Percentiles rank a stretch among this genome's conserved stretches.
Conservation (phyloP, 2,888 invertebrate genomes). For the Acleris sparsana region DNA sequence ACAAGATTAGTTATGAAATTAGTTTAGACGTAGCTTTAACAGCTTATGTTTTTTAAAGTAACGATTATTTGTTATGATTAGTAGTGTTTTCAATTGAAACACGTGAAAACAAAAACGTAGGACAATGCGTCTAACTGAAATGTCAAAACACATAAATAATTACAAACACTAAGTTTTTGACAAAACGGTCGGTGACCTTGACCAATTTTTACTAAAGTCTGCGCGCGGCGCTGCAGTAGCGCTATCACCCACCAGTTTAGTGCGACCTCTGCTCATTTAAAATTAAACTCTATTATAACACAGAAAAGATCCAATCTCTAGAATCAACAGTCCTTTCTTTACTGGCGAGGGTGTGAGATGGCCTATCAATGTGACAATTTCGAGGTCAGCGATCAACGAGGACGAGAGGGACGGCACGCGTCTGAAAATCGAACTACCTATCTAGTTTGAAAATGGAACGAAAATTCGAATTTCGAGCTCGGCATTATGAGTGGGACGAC, state of each 20-base stretch:
- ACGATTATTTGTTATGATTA: no score
- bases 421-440: constrained; percentile 27
- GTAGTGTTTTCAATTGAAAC: no score
- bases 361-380: constrained; percentile 60
- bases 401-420: constrained; percentile 44
- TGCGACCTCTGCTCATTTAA: constrained; percentile 44
- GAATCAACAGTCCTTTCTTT: constrained; percentile 2
- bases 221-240: constrained; percentile 62
- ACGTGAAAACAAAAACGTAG: no score
- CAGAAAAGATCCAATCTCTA: background rate
- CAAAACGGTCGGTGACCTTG: constrained; percentile 56
- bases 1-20: no score
- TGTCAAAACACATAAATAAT: background rate
- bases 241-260: constrained; percentile 45
- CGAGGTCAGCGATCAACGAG: constrained; percentile 52
- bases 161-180: constrained; percentile 7
- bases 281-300: constrained; percentile 8
- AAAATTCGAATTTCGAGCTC: constrained; percentile 30
- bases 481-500: constrained; percentile 24
- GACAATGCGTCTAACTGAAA: background rate
- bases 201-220: constrained; percentile 59
- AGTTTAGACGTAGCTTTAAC: no score
- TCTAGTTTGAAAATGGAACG: constrained; percentile 33
- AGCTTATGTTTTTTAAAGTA: no score
- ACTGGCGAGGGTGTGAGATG: constrained; percentile 32